Base-by-base conservation (phyloP, 2,888 invertebrate genomes). In the Euzophera pinguis region DNA sequence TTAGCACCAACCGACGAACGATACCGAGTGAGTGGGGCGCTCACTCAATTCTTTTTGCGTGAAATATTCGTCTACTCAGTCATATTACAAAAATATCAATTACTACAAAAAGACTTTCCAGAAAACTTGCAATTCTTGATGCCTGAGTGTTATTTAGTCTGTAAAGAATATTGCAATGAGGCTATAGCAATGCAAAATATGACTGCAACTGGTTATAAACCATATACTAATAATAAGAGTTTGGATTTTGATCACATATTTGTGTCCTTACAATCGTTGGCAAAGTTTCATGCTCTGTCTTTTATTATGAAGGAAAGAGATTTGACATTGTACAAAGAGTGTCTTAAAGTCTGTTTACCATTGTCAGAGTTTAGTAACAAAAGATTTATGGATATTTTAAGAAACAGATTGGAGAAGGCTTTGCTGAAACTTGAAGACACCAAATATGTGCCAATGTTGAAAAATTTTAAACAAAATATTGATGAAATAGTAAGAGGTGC, bases 1-100 rank as follows among this genome's bases (percentile, higher is more conserved):
- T 64, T 87, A 52, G 85, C 89, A 45, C 89, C 90, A 5, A 79
- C 71, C 2, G 82, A 88, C 57, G 84, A 85, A 55, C 70, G 73
- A 55, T 88, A 71, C 57, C 73, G 88, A 38, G 72, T 87, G 0
- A 88, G 87, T 38, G 88, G 85, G 0, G 88, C 89, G 1, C 62
- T 89, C 1, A 82, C 84, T 5, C 35, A 64, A 6, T 75, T 88
- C 70, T 90, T 88, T 61, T 67, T 63, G 1, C 70, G 78, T 57
- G 89, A 90, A 71, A 78, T 85, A 32, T 89, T 69, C 64, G 69
- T 83, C 35, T 90, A 90, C 55, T 65, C 75, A 0, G 61, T 68
- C 38, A 51, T 90, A 41, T 62, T 88, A 0, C 56, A 62, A 34
- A 69, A 65, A 50, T 88, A 81, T 57, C 34, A 56, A 35, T 62